A percentile compares a stretch with the other conserved stretches of the same genome.
Evolutionary conservation across 2,888 invertebrate species (phyloP).

Genomic region (Eristalis intricaria): DNA sequence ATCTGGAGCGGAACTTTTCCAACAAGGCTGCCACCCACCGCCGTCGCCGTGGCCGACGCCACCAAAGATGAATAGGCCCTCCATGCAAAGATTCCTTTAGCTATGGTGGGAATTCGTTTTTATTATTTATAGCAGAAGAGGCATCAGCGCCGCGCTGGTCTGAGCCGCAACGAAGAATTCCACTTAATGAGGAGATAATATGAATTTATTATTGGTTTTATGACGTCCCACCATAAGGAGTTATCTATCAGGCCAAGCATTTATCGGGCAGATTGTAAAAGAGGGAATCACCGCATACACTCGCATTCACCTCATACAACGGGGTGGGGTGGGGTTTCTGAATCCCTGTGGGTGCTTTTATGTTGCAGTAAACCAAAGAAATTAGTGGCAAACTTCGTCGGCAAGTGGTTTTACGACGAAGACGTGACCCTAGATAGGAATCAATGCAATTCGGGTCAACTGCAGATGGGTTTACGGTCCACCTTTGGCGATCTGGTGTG

Average conservation of each 20-base stretch:
- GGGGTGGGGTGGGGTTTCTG: not conserved
- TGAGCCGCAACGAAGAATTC: slow-evolving; percentile 31
- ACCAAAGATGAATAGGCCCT: slow-evolving; percentile 67
- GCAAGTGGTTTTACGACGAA: slow-evolving; percentile 54
- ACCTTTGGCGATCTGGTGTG: slow-evolving; percentile 47
- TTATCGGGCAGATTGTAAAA: slow-evolving; percentile 57
- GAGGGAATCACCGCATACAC: slow-evolving; percentile 44
- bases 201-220: slow-evolving; percentile 72
- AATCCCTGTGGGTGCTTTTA: slow-evolving; percentile 43
- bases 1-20: slow-evolving; percentile 54
- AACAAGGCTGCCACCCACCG: slow-evolving; percentile 33
- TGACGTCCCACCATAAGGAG: slow-evolving; percentile 62
- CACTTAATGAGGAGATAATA: slow-evolving; percentile 72
- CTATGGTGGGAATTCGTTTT: slow-evolving; percentile 47
- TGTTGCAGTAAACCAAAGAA: slow-evolving; percentile 61
- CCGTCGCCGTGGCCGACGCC: slow-evolving; percentile 18
- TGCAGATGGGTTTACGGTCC: slow-evolving; percentile 53
- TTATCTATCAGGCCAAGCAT: slow-evolving; percentile 53
- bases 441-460: slow-evolving; percentile 59
- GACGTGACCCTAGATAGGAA: slow-evolving; percentile 58
- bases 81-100: slow-evolving; percentile 54
- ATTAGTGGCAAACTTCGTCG: slow-evolving; percentile 58
- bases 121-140: slow-evolving; percentile 64
- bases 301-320: not conserved
- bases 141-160: slow-evolving; percentile 47